Base-by-base conservation (phyloP, 2,797 vertebrate species). In the Tadarida brasiliensis region DNA sequence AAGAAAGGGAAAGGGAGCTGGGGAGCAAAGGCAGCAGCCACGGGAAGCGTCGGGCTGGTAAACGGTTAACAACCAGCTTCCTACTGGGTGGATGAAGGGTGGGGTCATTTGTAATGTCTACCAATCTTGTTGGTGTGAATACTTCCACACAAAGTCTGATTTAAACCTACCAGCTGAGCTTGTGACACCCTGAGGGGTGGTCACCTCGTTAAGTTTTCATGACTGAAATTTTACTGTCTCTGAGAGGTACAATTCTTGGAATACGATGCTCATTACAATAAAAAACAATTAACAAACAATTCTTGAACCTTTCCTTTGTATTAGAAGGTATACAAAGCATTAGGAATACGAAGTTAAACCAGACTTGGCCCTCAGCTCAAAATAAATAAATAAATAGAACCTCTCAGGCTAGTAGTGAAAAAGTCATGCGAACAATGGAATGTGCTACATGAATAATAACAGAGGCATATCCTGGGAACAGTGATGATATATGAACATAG, bases 401-500 rank as follows among this genome's bases (percentile, higher is more conserved):
- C 8, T 88, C 33, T 28, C 12, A 68, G 28, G 7, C 30, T 76
- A 24, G 19, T 67, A 61, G 22, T 67, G 70, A 89, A 20, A 94
- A 93, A 90, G 88, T 80, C 74, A 91, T 57, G 47, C 82, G 95
- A 91, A 96, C 71, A 95, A 54, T 71, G 95, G 83, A 73, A 76
- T 68, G 44, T 95, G 91, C 93, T 95, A 77, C 73, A 93, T 89
- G 83, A 95, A 57, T 91, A 92, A 84, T 85, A 94, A 83, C 6
- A 94, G 87, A 89, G 92, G 59, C 44, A 24, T 47, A 77, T 76
- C 59, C 49, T 92, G 59, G 61, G 68, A 87, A 94, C 54, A 59
- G 73, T 89, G 95, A 91, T 91, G 80, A 90, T 95, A 86, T 90
- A 94, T 92, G 91, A 96, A 44, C 92, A 97, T 95, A 96, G 90